Evolutionary conservation across 2,888 invertebrate genomes (phyloP), one percentile per base, ranked within the genome.

Genomic region (Reticulitermes lucifugus): DNA sequence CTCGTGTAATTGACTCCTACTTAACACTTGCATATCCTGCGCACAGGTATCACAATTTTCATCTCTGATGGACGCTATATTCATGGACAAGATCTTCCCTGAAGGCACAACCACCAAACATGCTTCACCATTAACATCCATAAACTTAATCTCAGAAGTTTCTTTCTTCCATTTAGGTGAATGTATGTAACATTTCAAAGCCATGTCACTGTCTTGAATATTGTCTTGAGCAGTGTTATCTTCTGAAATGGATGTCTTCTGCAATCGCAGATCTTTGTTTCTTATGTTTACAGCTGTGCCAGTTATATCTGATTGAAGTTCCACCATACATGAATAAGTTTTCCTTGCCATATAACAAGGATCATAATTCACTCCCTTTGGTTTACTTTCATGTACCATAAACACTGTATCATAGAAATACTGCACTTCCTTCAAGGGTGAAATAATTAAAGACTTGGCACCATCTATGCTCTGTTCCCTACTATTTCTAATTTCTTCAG

Each of bases 401-500:
- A 81, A 81, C n/a, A 81, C 71, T 70, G 43, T 55, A 35, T 73
- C 73, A 73, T 73, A 73, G 73, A 46, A 73, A 5, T 41, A 51
- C 41, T 84, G 81, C n/a, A 84, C 41, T 51, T 84, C 59, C 43
- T 81, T 71, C 21, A 84, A 55, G n/a, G 81, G 71, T 14, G n/a
- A 18, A 51, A 70, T 41, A 59, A 43, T n/a, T 83, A 79, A 29
- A 14, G 84, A 21, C 14, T 75, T 81, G 22, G 18, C 43, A 21
- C n/a, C 59, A 29, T 79, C 83, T 25, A 46, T 65, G 18, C 81
- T 18, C 3, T 60, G 35, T 25, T 51, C 65, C n/a, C 85, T 85
- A 25, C 55, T 82, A 14, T 82, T 84, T 25, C 51, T 43, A 59
- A 22, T 73, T 25, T 89, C 89, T 77, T 88, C 88, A 70, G 89